These are phyloP conservation scores for Subacronicta megacephala DNA, from an alignment of 2,888 invertebrate genomes.

Conservation along the genomic window DNA sequence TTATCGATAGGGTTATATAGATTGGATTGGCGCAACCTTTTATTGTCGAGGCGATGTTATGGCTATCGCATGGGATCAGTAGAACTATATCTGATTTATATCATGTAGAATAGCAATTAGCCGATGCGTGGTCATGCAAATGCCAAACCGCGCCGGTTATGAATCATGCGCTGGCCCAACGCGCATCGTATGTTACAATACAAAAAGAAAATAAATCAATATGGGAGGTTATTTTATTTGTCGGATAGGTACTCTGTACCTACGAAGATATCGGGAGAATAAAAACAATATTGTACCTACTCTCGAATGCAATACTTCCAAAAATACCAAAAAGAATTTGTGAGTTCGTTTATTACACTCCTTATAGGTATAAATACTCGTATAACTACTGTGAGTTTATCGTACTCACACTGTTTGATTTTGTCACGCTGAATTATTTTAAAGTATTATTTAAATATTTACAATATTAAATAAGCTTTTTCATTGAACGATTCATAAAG, in stretches of 20 bases:
- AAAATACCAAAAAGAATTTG: constrained; percentile 29
- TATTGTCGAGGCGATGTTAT: constrained; percentile 48
- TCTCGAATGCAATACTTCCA: constrained; percentile 28
- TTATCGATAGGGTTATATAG: constrained; percentile 36
- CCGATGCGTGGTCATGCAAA: constrained; percentile 78
- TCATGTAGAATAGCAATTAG: constrained; percentile 81
- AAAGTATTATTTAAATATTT: constrained; percentile 53
- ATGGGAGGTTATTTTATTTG: constrained; percentile 64
- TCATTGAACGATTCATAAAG: constrained; percentile 28
- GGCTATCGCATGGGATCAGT: constrained; percentile 63
- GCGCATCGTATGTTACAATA: constrained; percentile 64
- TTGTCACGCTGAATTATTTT: constrained; percentile 52
- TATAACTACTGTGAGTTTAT: constrained; percentile 1
- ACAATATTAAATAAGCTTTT: constrained; percentile 39
- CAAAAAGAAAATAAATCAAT: constrained; percentile 70
- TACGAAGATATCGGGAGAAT: constrained; percentile 48
- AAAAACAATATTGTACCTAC: constrained; percentile 25
- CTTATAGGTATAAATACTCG: too few relatives aligned
- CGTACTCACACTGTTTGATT: constrained; percentile 30
- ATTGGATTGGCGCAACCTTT: constrained; percentile 31
- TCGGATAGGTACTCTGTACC: constrained; percentile 41
- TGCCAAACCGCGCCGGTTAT: constrained; percentile 73
- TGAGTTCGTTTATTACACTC: constrained; percentile 28
- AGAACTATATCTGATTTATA: constrained; percentile 77
- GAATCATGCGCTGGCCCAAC: constrained; percentile 73